phyloP scores from a whole-genome alignment of 1,140 invertebrate genomes.

The Forficula auricularia region DNA sequence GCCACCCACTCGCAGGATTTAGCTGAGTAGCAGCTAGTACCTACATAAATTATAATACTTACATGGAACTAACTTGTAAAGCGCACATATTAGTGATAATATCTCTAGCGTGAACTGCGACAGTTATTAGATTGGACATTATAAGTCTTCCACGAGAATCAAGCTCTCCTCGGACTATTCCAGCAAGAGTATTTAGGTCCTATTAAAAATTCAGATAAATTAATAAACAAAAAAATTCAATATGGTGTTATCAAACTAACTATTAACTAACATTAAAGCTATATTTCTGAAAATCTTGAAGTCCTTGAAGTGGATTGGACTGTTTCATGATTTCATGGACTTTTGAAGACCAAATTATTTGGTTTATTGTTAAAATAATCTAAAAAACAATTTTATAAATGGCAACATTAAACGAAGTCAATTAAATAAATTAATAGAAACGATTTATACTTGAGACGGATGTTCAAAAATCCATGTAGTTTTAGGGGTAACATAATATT shows the following conservation, averaged over 20 bases:
- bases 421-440: slow-evolving; percentile 1
- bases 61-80: no score
- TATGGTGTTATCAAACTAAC: neutral
- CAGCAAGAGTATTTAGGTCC: slow-evolving; percentile 60
- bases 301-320: slow-evolving; percentile 3
- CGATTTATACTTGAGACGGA: slow-evolving; percentile 33
- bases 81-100: slow-evolving; percentile 47
- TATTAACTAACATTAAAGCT: slow-evolving; percentile 10
- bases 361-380: slow-evolving; percentile 61
- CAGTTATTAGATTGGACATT: slow-evolving; percentile 66
- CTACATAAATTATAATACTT: slow-evolving; percentile 4
- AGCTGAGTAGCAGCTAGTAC: no score
- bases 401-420: no score
- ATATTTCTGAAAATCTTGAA: slow-evolving; percentile 16
- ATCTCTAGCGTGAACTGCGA: slow-evolving; percentile 74
- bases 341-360: slow-evolving; percentile 67
- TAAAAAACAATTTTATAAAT: slow-evolving; percentile 21
- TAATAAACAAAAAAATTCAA: neutral
- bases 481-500: slow-evolving; percentile 35
- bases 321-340: slow-evolving; percentile 56
- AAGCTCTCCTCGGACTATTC: slow-evolving; percentile 52
- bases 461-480: slow-evolving; percentile 42
- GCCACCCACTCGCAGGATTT: no score
- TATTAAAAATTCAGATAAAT: slow-evolving; percentile 20
- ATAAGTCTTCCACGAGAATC: slow-evolving; percentile 48